Percentiles rank a stretch among this genome's conserved stretches.
These are phyloP conservation scores for Bradypodion ventrale DNA, from an alignment of 2,797 vertebrate species.

Conservation along the genomic window DNA sequence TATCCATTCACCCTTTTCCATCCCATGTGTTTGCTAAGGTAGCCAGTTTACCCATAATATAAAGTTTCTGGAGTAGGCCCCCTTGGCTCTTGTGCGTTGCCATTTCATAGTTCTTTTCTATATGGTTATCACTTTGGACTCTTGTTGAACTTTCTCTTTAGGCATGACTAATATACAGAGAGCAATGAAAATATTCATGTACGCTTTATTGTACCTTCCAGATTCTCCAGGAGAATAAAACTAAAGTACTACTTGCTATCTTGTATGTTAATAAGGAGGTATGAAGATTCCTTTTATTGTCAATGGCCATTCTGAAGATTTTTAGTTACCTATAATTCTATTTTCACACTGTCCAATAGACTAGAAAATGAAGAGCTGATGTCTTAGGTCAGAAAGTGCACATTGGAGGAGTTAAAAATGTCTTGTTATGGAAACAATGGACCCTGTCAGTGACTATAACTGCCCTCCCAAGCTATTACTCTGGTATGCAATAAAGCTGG, in stretches of 20 bases:
- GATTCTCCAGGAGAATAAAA: conserved; percentile 57
- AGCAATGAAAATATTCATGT: conserved; percentile 36
- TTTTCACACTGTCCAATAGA: conserved; percentile 56
- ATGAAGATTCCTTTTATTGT: conserved; percentile 60
- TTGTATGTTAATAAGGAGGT: conserved; percentile 62
- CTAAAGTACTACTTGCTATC: conserved; percentile 29
- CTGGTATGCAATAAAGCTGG: conserved; percentile 13
- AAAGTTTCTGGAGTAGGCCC: background rate
- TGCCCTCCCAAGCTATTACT: conserved; percentile 51
- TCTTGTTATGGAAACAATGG: conserved; percentile 22
- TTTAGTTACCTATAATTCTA: conserved; percentile 46
- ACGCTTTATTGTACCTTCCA: conserved; percentile 42
- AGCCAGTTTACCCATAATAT: no score
- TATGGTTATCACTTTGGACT: conserved; percentile 32
- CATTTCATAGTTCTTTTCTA: conserved; percentile 34
- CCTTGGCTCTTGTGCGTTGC: background rate
- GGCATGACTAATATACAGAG: conserved; percentile 24
- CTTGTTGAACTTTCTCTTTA: conserved; percentile 35
- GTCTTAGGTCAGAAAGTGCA: conserved; percentile 18
- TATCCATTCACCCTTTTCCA: no score
- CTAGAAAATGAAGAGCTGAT: conserved; percentile 59
- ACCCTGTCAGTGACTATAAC: conserved; percentile 30
- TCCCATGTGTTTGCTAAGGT: no score
- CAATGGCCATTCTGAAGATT: conserved; percentile 45
- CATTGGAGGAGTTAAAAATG: conserved; percentile 47